Conservation (phyloP, 2,797 vertebrate species). For the Capromys pilorides region DNA sequence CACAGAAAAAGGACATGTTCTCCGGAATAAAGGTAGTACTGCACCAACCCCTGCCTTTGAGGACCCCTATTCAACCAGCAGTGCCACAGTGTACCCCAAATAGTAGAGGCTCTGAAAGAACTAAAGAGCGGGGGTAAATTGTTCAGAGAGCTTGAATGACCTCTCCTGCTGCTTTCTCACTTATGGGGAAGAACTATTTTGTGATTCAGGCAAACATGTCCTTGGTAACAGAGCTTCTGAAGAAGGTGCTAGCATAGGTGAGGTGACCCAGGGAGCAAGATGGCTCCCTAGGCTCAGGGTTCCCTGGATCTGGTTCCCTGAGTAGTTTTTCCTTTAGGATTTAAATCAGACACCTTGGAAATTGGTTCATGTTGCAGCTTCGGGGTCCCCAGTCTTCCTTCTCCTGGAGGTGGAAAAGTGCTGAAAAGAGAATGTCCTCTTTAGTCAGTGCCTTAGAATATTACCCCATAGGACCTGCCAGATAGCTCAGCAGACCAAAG, state of each 20-base stretch:
- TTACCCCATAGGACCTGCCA: background rate
- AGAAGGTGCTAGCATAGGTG: background rate
- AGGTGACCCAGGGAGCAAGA: background rate
- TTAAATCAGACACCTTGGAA: background rate
- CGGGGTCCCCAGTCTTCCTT: background rate
- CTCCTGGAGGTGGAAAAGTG: background rate
- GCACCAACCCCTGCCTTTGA: background rate
- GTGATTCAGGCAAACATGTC: background rate
- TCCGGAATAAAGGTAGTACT: slow-evolving; percentile 20
- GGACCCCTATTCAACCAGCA: background rate
- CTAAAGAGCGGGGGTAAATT: background rate
- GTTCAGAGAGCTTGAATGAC: background rate
- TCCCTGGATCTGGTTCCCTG: background rate
- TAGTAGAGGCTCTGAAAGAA: background rate
- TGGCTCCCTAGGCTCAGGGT: background rate
- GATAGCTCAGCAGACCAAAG: no score
- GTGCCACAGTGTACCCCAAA: background rate
- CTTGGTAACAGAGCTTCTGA: background rate
- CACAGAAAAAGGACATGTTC: background rate
- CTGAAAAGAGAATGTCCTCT: background rate
- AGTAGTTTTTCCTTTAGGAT: slow-evolving; percentile 17
- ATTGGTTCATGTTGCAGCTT: background rate
- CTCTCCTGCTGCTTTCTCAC: background rate
- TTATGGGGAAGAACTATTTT: background rate
- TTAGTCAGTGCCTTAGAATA: background rate